Conservation (phyloP, 2,113 vertebrate genomes). For the Mormyrus iriodes region DNA sequence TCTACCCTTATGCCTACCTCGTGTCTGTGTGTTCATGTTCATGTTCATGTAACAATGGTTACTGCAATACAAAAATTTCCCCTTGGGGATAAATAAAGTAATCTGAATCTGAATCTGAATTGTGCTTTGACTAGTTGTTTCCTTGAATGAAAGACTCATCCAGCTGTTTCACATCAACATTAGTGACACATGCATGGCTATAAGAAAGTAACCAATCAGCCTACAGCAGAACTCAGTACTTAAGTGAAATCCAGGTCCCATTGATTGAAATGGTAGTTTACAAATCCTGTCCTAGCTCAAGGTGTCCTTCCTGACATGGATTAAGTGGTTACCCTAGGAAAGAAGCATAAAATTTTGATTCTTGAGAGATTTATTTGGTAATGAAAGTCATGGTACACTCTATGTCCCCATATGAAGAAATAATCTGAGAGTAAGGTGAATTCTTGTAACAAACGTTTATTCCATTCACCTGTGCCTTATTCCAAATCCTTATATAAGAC, state of each 20-base stretch:
- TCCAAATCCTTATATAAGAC: not conserved
- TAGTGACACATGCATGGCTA: not conserved
- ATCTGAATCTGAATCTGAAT: too few species aligned
- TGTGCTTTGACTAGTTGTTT: not conserved
- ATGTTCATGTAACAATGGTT: too few species aligned
- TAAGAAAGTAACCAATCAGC: not conserved
- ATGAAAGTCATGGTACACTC: not conserved
- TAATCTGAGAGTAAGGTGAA: not conserved
- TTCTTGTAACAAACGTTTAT: not conserved
- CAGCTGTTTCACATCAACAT: not conserved
- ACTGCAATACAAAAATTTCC: too few species aligned
- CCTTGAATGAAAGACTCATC: not conserved
- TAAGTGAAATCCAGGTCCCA: not conserved
- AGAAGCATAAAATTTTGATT: not conserved
- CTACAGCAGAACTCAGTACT: not conserved
- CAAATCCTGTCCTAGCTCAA: not conserved
- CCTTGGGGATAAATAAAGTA: too few species aligned
- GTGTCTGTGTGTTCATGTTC: too few species aligned
- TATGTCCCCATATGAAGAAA: not conserved
- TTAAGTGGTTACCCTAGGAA: not conserved
- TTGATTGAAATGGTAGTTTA: not conserved
- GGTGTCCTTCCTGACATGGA: not conserved
- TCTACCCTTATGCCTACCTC: too few species aligned
- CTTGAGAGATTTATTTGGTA: not conserved
- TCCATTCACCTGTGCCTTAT: not conserved